A percentile compares a stretch with the other conserved stretches of the same genome.
phyloP scores from a whole-genome alignment of 2,797 vertebrate genomes.

The Yasuhikotakia modesta region DNA sequence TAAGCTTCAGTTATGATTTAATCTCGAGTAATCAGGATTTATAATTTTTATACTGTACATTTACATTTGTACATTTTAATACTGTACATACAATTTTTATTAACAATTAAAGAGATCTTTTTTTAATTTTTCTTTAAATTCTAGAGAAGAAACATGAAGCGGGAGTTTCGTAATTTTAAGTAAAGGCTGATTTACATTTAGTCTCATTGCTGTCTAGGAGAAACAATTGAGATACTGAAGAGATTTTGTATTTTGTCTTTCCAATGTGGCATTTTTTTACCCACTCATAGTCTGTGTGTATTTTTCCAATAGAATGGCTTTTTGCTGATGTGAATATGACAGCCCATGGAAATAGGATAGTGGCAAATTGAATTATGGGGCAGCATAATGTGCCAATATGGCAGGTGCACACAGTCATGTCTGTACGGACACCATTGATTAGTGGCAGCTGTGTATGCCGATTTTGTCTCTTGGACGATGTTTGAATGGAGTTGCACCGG shows the following conservation, averaged over 20 bases:
- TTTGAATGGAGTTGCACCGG: slow-evolving; percentile 61
- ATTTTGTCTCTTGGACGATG: slow-evolving; percentile 65
- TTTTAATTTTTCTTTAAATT: too few species aligned
- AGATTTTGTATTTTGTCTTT: not conserved
- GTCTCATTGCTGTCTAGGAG: not conserved
- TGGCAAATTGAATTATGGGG: slow-evolving; percentile 77
- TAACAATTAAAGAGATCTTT: too few species aligned
- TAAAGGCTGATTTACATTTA: not conserved
- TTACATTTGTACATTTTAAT: too few species aligned
- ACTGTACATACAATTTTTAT: too few species aligned
- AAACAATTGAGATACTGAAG: too few species aligned
- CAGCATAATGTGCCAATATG: slow-evolving; percentile 73
- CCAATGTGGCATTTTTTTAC: not conserved
- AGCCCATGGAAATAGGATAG: slow-evolving; percentile 71
- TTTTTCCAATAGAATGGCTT: slow-evolving; percentile 29
- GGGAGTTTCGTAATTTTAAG: not conserved
- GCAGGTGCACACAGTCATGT: slow-evolving; percentile 72
- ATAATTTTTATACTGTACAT: too few species aligned
- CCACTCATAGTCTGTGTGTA: slow-evolving; percentile 15
- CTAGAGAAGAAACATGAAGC: not conserved
- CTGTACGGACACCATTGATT: slow-evolving; percentile 68
- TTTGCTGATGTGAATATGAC: slow-evolving; percentile 65
- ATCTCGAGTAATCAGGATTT: too few species aligned
- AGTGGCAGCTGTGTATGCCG: slow-evolving; percentile 70
- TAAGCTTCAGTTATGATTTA: too few species aligned